phyloP scores from a whole-genome alignment of 2,888 invertebrate genomes.

The Cheilosia variabilis region DNA sequence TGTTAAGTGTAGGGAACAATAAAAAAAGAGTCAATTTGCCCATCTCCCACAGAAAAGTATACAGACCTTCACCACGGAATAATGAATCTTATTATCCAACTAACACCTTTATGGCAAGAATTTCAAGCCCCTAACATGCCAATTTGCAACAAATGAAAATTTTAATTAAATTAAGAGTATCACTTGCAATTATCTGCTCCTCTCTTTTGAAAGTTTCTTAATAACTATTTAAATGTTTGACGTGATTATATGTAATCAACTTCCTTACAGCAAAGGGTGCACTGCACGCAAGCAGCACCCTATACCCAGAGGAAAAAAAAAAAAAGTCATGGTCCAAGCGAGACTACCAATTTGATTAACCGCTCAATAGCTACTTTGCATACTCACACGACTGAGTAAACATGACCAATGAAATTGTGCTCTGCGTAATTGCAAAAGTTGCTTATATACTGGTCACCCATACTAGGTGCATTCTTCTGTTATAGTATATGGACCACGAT shows the following conservation, averaged over 20 bases:
- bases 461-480: background rate
- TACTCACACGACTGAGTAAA: constrained; percentile 71
- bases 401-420: constrained; percentile 62
- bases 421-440: constrained; percentile 55
- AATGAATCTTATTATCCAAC: constrained; percentile 15
- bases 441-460: background rate
- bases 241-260: constrained; percentile 82
- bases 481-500: background rate
- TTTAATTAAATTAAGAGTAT: constrained; percentile 3
- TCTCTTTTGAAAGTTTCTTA: constrained; percentile 43
- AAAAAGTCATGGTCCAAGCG: constrained; percentile 51
- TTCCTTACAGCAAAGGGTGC: constrained; percentile 56
- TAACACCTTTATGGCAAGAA: constrained; percentile 35
- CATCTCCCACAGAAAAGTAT: too few species aligned
- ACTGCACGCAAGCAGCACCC: constrained; percentile 28
- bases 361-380: constrained; percentile 54
- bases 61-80: background rate
- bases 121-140: constrained; percentile 4
- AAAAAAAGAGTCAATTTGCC: too few species aligned
- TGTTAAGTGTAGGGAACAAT: too few species aligned
- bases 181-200: background rate
- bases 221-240: constrained; percentile 77
- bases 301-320: background rate
- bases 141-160: constrained; percentile 25
- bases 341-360: constrained; percentile 41